Evolutionary conservation across 2,113 vertebrate genomes (phyloP).

Genomic region (Scolopax mira): DNA sequence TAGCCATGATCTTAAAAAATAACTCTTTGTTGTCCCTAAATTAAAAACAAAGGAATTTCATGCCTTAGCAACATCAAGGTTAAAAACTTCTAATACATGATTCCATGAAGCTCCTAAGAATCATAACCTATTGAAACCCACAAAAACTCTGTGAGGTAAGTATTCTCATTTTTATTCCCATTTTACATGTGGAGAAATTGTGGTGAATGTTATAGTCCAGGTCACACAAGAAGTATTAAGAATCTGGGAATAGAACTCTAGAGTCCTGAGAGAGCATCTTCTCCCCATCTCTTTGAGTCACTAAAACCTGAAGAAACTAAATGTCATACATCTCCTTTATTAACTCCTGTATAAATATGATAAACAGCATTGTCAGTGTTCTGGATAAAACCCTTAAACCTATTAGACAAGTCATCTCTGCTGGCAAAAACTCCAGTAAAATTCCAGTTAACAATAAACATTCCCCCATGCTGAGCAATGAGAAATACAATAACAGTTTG

Average conservation of each 20-base stretch:
- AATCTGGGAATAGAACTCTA: neutral
- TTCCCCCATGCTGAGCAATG: slow-evolving; percentile 46
- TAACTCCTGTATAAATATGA: neutral
- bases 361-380: neutral
- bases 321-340: neutral
- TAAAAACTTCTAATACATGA: neutral
- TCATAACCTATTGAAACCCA: neutral
- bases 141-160: neutral
- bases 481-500: slow-evolving; percentile 63
- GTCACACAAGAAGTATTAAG: neutral
- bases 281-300: neutral
- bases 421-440: slow-evolving; percentile 23
- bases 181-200: neutral
- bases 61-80: neutral
- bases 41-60: neutral
- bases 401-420: slow-evolving; percentile 15
- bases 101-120: neutral
- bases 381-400: neutral
- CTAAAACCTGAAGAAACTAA: neutral
- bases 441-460: slow-evolving; percentile 46
- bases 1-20: neutral
- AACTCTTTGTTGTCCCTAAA: neutral
- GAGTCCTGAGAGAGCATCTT: neutral
- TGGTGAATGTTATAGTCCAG: neutral
- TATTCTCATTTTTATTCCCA: neutral